Evolutionary conservation across 2,888 invertebrate genomes (phyloP).

Genomic region (Myopa testacea): DNA sequence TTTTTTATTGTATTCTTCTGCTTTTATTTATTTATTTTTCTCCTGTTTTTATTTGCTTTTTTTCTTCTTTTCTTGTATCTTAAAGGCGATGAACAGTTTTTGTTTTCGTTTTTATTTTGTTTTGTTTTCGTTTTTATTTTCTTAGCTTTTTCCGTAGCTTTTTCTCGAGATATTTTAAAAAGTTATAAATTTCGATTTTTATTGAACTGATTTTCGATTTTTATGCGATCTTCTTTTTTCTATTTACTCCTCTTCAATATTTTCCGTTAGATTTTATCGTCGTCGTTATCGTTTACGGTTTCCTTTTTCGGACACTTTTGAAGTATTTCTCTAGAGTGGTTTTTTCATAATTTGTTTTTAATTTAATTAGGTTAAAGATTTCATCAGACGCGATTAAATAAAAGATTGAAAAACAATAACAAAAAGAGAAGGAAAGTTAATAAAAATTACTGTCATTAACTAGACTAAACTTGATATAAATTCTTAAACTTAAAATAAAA

Average conservation of each 20-base stretch:
- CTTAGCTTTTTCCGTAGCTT: neutral
- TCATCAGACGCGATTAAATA: neutral
- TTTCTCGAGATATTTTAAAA: neutral
- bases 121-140: too few relatives aligned
- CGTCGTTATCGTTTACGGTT: neutral
- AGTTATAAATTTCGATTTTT: conserved; percentile 42
- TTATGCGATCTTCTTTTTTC: neutral
- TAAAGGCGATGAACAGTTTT: neutral
- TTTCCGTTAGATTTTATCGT: too few relatives aligned
- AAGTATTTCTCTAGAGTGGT: conserved; percentile 2
- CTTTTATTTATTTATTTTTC: neutral
- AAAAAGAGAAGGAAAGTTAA: neutral
- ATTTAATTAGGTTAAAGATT: conserved; percentile 41
- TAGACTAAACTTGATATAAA: too few relatives aligned
- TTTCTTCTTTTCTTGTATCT: too few relatives aligned
- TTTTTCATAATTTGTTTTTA: conserved; percentile 47
- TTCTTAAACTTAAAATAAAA: too few relatives aligned
- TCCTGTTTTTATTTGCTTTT: too few relatives aligned
- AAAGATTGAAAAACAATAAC: neutral
- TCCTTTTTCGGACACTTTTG: conserved; percentile 9
- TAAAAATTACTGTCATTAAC: neutral
- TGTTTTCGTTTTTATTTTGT: too few relatives aligned
- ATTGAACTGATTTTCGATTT: conserved; percentile 23
- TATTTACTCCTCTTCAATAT: too few relatives aligned
- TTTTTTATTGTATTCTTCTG: conserved; percentile 40